phyloP scores from a whole-genome alignment of 2,113 vertebrate genomes.

The Salvelinus namaycush region DNA sequence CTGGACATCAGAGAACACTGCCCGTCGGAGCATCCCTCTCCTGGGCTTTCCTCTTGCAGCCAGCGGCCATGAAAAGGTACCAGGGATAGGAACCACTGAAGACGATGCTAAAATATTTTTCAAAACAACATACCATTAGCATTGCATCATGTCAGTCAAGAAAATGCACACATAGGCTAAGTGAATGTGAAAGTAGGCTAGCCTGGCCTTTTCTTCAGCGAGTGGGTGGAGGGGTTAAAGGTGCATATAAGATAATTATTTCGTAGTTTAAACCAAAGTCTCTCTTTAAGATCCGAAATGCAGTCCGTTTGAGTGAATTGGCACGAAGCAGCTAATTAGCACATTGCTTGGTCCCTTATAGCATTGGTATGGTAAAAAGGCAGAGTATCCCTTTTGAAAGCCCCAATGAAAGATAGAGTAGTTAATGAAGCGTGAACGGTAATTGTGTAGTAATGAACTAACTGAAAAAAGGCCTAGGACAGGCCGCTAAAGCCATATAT shows the following conservation, averaged over 20 bases:
- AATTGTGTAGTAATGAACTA: constrained; percentile 99
- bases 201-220: neutral
- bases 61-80: constrained; percentile 94
- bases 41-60: constrained; percentile 90
- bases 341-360: constrained; percentile 81
- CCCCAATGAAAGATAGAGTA: constrained; percentile 80
- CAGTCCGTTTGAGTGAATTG: constrained; percentile 73
- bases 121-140: constrained; percentile 10
- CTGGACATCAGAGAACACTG: constrained; percentile 96
- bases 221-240: neutral
- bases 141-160: neutral
- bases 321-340: constrained; percentile 86
- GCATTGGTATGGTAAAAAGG: constrained; percentile 88
- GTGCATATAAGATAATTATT: constrained; percentile 3
- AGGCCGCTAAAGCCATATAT: constrained; percentile 93
- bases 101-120: constrained; percentile 74
- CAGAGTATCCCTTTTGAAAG: constrained; percentile 78
- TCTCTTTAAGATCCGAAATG: constrained; percentile 48
- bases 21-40: constrained; percentile 91
- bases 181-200: neutral
- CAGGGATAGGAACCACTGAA: constrained; percentile 89
- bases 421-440: constrained; percentile 97
- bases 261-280: constrained; percentile 35
- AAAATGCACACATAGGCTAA: neutral
- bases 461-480: constrained; percentile 96